Conservation (phyloP, 2,113 vertebrate genomes). For the Nansenia antarctica region DNA sequence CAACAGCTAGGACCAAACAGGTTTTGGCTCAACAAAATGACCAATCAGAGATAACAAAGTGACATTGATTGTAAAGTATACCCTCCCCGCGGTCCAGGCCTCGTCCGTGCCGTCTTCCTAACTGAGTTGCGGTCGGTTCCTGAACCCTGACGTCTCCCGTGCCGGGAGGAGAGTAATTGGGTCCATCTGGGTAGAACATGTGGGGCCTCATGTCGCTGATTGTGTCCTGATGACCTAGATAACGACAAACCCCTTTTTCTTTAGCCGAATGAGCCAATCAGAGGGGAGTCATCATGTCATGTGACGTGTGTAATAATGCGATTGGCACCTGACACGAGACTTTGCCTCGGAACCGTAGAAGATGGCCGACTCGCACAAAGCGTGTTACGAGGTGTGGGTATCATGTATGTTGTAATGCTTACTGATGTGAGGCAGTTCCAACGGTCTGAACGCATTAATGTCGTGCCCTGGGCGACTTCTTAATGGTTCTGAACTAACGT, state of each 20-base stretch:
- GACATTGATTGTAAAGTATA: too few species aligned
- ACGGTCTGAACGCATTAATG: too few species aligned
- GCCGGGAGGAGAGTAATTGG: conserved; percentile 34
- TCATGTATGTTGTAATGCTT: too few species aligned
- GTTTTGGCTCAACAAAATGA: too few species aligned
- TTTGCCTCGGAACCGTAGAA: neutral
- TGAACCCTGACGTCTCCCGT: conserved; percentile 10
- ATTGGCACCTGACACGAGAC: conserved; percentile 1
- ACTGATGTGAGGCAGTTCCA: too few species aligned
- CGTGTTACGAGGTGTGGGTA: too few species aligned
- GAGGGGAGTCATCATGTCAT: conserved; percentile 23
- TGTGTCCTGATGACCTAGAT: conserved; percentile 32
- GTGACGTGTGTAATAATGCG: conserved; percentile 10
- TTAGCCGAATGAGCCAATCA: conserved; percentile 28
- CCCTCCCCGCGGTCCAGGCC: too few species aligned
- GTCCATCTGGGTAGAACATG: conserved; percentile 42
- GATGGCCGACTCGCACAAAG: too few species aligned
- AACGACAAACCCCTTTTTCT: conserved; percentile 41
- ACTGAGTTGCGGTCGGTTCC: conserved; percentile 2
- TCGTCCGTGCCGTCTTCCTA: neutral
- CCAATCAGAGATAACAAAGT: too few species aligned
- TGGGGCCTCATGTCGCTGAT: conserved; percentile 43
- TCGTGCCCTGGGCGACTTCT: too few species aligned
- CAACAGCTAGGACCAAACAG: too few species aligned
- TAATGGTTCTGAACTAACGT: too few species aligned